Evolutionary conservation across 2,797 vertebrate genomes (phyloP).

Genomic region (Chrysocyon brachyurus): DNA sequence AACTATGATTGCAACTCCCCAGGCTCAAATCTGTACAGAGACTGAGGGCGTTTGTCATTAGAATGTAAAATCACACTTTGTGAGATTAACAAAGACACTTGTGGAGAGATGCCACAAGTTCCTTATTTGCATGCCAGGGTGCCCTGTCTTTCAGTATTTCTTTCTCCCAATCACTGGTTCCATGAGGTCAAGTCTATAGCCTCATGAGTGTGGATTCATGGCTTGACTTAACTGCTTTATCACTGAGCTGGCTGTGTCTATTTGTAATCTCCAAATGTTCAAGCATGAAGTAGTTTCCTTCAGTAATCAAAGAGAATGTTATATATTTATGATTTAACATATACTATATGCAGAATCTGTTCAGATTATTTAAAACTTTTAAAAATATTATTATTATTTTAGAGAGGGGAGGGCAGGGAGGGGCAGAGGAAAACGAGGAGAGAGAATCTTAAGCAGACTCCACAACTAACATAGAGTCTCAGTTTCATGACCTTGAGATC

Average conservation of each 20-base stretch:
- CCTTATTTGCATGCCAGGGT: background rate
- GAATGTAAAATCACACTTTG: background rate
- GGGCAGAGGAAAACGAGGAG: too few species aligned
- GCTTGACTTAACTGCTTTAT: background rate
- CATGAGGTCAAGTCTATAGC: background rate
- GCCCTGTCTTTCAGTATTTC: background rate
- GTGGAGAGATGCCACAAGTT: background rate
- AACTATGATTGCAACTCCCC: background rate
- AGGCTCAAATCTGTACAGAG: background rate
- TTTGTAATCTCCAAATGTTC: background rate
- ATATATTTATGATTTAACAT: background rate
- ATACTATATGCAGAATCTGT: background rate
- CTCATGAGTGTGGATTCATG: background rate
- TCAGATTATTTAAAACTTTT: background rate
- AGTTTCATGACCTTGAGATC: background rate
- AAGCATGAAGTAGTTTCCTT: background rate
- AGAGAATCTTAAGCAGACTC: background rate
- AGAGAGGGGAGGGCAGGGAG: background rate
- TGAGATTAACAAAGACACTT: conserved; percentile 1
- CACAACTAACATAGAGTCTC: background rate
- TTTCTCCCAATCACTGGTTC: background rate
- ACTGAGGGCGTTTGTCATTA: background rate
- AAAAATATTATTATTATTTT: background rate
- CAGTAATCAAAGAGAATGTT: background rate
- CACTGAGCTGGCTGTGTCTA: background rate